Evolutionary conservation across 2,797 vertebrate species (phyloP).

Genomic region (Pseudochromis fuscus): DNA sequence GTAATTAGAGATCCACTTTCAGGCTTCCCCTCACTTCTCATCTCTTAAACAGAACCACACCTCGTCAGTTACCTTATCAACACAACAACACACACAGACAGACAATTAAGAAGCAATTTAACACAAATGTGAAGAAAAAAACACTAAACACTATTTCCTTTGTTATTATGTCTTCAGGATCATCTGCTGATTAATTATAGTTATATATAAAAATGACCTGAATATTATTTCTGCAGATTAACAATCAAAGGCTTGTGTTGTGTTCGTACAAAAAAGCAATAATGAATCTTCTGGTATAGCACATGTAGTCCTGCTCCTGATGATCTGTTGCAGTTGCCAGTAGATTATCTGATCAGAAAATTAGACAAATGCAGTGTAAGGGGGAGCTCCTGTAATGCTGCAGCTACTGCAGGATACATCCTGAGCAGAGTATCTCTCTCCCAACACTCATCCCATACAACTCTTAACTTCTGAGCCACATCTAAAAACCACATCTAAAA

Average conservation of each 20-base stretch:
- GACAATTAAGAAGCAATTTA: constrained; percentile 29
- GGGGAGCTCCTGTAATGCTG: neutral
- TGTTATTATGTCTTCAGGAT: constrained; percentile 5
- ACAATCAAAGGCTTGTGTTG: constrained; percentile 3
- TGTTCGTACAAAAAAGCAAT: neutral
- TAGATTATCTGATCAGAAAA: neutral
- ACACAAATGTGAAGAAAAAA: constrained; percentile 14
- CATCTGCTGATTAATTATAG: constrained; percentile 36
- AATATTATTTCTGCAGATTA: constrained; percentile 15
- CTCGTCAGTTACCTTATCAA: neutral
- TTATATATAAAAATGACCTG: constrained; percentile 21
- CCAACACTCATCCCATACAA: constrained; percentile 31
- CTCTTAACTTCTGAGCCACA: constrained; percentile 52
- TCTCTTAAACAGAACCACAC: constrained; percentile 21
- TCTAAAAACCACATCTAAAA: constrained; percentile 65
- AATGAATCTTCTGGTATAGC: neutral
- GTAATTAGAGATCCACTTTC: constrained; percentile 47
- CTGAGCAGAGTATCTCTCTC: constrained; percentile 9
- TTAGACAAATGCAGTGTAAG: neutral
- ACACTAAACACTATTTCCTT: neutral
- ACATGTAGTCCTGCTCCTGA: neutral
- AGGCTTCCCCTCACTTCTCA: neutral
- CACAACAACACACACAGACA: constrained; percentile 5
- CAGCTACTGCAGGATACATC: constrained; percentile 29
- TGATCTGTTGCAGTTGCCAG: neutral